Evolutionary conservation across 2,797 vertebrate species (phyloP), one percentile per base, ranked within the genome.

Genomic region (Chanos chanos): DNA sequence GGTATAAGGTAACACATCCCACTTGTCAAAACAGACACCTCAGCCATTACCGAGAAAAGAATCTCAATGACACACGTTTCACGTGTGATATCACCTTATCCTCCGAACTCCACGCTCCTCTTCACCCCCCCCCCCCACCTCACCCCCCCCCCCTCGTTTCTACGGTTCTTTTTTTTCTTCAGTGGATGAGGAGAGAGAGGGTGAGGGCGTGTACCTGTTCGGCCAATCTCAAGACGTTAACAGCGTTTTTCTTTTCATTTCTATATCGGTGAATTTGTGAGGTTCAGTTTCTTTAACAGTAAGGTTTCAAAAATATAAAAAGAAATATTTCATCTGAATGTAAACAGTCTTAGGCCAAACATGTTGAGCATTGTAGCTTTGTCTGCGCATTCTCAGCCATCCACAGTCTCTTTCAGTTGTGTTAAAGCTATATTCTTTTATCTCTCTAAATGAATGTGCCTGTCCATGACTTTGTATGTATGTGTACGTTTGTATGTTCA

Each of bases 1-100:
- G 58, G 58, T 69, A 66, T 49, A 54, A 66, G 66, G 52, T 63
- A 66, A 73, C 71, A 73, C 62, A 28, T 73, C 37, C 73, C 58
- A 73, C 62, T 73, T 66, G 61, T 66, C 61, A 70, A 70, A 66
- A 50, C 63, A 61, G 33, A 57, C 66, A 41, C 62, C 57, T 50
- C 62, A 61, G 49, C 48, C 18, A 53, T 71, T 57, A 66, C 50
- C 68, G 61, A 59, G 28, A 43, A 50, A 28, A n/a, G 33, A 15
- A 18, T 24, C 49, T 68, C 62, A 60, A 49, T 65, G 68, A 70
- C 61, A 70, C 68, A 45, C 58, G 13, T 56, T 43, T 18, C 7
- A 66, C 34, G 68, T 71, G 68, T 71, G 63, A 66, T 65, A 39
- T 61, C 68, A 55, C 68, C 37, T 40, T 30, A 64, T 31, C 68